Evolutionary conservation across 2,888 invertebrate species (phyloP).

Genomic region (Trissolcus brochymenae): DNA sequence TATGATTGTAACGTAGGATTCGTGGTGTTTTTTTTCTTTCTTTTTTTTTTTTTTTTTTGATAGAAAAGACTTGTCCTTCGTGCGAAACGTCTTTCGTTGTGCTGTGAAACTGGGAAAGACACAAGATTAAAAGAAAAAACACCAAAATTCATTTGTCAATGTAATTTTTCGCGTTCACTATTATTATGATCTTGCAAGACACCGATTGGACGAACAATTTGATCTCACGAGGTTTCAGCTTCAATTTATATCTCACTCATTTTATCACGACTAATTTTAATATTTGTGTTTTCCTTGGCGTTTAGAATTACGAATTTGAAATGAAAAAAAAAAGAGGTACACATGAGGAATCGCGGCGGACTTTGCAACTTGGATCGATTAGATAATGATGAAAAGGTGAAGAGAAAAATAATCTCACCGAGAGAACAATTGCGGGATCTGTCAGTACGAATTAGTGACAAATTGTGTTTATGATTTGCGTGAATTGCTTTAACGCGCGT

Average conservation of each 20-base stretch:
- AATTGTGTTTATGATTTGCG: conserved; percentile 37
- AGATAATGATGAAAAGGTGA: background rate
- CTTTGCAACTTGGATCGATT: conserved; percentile 2
- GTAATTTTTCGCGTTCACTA: background rate
- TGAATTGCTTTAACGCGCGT: conserved; percentile 42
- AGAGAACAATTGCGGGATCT: conserved; percentile 7
- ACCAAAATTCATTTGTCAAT: background rate
- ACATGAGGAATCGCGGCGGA: conserved; percentile 10
- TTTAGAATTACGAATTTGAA: conserved; percentile 22
- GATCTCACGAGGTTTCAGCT: conserved; percentile 37
- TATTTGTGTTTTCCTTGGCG: conserved; percentile 19
- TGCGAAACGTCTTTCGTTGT: conserved; percentile 29
- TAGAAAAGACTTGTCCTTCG: conserved; percentile 18
- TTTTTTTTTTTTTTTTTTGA: background rate
- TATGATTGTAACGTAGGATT: conserved; percentile 26
- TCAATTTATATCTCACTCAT: conserved; percentile 1
- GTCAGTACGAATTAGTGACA: conserved; percentile 26
- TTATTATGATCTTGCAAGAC: background rate
- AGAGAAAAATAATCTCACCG: too few species aligned
- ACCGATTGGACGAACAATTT: conserved; percentile 20
- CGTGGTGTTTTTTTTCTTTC: conserved; percentile 3
- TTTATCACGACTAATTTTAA: conserved; percentile 16
- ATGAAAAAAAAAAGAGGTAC: conserved; percentile 9
- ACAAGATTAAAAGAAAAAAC: conserved; percentile 6
- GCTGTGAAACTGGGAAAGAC: conserved; percentile 41